phyloP scores from a whole-genome alignment of 2,888 invertebrate species.

The Acrocera orbiculus region DNA sequence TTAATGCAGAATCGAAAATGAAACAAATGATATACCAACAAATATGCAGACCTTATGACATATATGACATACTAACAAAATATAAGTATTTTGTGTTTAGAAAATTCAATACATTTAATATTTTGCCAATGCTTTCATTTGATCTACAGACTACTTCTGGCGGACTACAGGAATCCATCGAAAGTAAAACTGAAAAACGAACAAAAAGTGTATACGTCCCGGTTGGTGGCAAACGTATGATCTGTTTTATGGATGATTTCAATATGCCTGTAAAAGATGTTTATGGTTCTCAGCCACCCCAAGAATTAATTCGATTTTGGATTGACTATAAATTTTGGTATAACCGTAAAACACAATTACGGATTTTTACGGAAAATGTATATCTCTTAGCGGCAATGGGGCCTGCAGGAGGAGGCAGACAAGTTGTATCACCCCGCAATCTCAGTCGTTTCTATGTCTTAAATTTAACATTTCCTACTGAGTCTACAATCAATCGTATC shows the following conservation, averaged over 20 bases:
- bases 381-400: slow-evolving; percentile 67
- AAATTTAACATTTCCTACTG: slow-evolving; percentile 67
- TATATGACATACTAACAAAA: too few species aligned
- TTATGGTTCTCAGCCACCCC: slow-evolving; percentile 76
- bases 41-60: too few species aligned
- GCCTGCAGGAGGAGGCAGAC: slow-evolving; percentile 73
- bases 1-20: too few species aligned
- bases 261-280: slow-evolving; percentile 83
- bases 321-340: slow-evolving; percentile 85
- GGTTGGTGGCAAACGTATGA: slow-evolving; percentile 62
- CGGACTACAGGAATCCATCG: slow-evolving; percentile 70
- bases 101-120: too few species aligned
- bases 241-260: slow-evolving; percentile 79
- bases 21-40: too few species aligned
- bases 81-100: too few species aligned
- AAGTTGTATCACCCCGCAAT: slow-evolving; percentile 57
- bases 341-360: slow-evolving; percentile 58
- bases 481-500: slow-evolving; percentile 58
- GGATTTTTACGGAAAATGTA: slow-evolving; percentile 62
- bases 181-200: slow-evolving; percentile 70
- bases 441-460: slow-evolving; percentile 59
- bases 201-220: slow-evolving; percentile 73
- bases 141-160: slow-evolving; percentile 55
- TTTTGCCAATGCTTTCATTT: too few species aligned
- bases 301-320: slow-evolving; percentile 72